Conservation (phyloP, 2,888 invertebrate genomes). For the Lomographa bimaculata region DNA sequence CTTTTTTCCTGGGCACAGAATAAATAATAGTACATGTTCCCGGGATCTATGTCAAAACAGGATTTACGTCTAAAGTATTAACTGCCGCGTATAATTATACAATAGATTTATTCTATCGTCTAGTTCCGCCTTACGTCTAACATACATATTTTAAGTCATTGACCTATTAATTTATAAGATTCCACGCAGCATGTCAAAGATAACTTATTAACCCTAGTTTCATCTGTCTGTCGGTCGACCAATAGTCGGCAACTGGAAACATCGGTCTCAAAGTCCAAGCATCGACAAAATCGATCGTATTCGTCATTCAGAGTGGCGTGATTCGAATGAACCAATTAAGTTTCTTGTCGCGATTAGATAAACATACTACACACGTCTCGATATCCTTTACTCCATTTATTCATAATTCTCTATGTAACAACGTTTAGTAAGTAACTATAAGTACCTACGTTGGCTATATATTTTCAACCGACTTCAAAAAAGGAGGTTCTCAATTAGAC, state of each 20-base stretch:
- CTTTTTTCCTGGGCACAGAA: too few species aligned
- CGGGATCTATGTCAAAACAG: too few species aligned
- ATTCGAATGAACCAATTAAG: conserved; percentile 68
- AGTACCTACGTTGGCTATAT: too few species aligned
- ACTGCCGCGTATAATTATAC: too few species aligned
- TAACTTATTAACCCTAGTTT: conserved; percentile 30
- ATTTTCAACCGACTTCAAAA: too few species aligned
- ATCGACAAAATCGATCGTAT: conserved; percentile 51
- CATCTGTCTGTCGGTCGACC: conserved; percentile 27
- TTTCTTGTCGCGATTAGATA: conserved; percentile 66
- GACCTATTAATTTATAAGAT: conserved; percentile 25
- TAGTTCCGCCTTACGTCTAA: too few species aligned
- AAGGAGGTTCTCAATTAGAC: too few species aligned
- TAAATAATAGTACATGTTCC: too few species aligned
- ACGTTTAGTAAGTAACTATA: too few species aligned
- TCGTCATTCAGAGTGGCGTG: conserved; percentile 73
- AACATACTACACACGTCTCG: conserved; percentile 36
- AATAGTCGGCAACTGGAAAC: conserved; percentile 27
- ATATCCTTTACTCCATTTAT: conserved; percentile 16
- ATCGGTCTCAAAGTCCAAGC: conserved; percentile 56
- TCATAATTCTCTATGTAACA: too few species aligned
- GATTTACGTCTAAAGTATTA: too few species aligned
- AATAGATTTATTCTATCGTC: too few species aligned
- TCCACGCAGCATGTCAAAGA: conserved; percentile 23
- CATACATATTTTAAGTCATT: conserved; percentile 28